Evolutionary conservation across 53 echinoderm and acorn worm species (phyloP).

Genomic region (Echinometra lucunter): DNA sequence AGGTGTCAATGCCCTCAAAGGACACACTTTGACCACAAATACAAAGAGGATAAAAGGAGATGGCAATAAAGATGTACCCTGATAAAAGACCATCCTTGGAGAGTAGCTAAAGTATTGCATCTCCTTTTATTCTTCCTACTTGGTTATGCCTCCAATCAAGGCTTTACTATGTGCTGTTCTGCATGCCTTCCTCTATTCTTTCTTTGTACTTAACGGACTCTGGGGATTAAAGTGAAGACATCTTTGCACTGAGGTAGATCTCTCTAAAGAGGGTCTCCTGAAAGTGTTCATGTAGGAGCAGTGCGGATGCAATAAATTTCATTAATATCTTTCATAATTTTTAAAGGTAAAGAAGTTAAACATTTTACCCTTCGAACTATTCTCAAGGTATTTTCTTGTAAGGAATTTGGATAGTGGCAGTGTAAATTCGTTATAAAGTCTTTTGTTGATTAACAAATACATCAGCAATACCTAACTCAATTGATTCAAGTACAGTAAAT

Average conservation of each 20-base stretch:
- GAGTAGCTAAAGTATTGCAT: conserved; percentile 15
- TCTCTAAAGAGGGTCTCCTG: not conserved
- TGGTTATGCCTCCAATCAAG: conserved; percentile 32
- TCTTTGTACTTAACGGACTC: not conserved
- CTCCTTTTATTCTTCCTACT: not conserved
- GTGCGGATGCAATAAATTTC: not conserved
- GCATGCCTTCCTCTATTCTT: conserved; percentile 41
- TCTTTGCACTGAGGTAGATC: not conserved
- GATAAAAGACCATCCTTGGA: conserved; percentile 32
- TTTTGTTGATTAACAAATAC: not conserved
- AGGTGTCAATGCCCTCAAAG: conserved; percentile 42
- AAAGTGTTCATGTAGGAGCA: not conserved
- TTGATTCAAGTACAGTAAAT: not conserved
- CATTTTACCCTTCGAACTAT: too few relatives aligned
- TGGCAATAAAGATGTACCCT: conserved; percentile 19
- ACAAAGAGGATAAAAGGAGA: conserved; percentile 31
- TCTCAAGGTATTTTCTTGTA: not conserved
- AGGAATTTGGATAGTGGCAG: not conserved
- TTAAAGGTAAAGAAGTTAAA: not conserved
- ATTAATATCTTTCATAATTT: not conserved
- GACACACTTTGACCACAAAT: not conserved
- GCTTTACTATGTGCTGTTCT: not conserved
- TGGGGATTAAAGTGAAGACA: not conserved
- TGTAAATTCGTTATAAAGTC: not conserved
- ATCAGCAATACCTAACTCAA: not conserved